Percentiles rank a stretch among this genome's conserved stretches.
phyloP scores from a whole-genome alignment of 2,888 invertebrate genomes.

The Chloroclysta siterata region DNA sequence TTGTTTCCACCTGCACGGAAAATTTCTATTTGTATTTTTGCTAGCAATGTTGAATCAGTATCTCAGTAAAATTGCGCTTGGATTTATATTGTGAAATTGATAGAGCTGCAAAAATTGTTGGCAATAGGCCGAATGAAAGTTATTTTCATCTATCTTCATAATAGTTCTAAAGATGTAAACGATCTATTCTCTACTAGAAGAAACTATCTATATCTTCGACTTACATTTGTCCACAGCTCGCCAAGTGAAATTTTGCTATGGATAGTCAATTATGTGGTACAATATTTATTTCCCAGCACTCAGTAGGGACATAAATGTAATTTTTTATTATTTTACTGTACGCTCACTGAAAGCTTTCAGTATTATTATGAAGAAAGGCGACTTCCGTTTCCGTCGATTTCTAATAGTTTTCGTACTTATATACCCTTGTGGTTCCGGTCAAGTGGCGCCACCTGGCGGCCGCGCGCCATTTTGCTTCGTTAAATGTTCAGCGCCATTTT shows the following conservation, averaged over 20 bases:
- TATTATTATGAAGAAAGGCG: too few relatives aligned
- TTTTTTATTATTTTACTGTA: too few relatives aligned
- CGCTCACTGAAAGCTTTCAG: too few relatives aligned
- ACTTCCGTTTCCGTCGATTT: too few relatives aligned
- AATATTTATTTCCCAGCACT: neutral
- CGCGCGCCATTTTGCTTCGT: too few relatives aligned
- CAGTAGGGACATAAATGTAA: neutral
- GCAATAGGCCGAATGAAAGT: neutral
- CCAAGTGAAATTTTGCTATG: conserved; percentile 9
- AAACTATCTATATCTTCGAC: neutral
- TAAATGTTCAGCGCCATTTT: too few relatives aligned
- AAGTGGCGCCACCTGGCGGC: too few relatives aligned
- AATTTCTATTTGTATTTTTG: conserved; percentile 9
- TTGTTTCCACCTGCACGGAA: conserved; percentile 91
- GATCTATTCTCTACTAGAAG: too few relatives aligned
- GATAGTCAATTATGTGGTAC: neutral
- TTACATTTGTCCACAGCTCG: conserved; percentile 13
- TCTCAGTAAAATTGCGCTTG: neutral
- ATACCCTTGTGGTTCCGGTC: too few relatives aligned
- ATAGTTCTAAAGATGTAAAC: neutral
- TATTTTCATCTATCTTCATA: neutral
- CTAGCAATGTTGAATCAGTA: neutral
- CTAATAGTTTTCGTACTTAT: too few relatives aligned
- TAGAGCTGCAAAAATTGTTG: neutral
- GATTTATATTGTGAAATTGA: neutral